phyloP scores from a whole-genome alignment of 2,113 vertebrate genomes.

The Cyprinodon tularosa region DNA sequence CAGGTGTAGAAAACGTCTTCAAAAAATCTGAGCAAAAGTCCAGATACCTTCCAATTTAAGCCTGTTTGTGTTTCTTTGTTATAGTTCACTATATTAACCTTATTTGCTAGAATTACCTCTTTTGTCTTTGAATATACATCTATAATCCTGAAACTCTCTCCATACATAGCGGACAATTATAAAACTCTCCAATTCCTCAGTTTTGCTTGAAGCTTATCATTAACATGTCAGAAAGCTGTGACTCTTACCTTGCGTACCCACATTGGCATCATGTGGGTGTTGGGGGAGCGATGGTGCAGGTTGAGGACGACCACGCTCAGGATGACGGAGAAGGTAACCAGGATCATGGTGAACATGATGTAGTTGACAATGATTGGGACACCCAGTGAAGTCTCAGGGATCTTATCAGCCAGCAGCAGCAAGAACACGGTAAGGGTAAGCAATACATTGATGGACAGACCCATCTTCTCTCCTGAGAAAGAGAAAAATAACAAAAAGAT shows the following conservation, averaged over 20 bases:
- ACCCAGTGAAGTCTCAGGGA: constrained; percentile 88
- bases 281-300: constrained; percentile 89
- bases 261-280: constrained; percentile 88
- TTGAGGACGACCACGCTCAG: constrained; percentile 91
- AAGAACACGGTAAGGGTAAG: constrained; percentile 92
- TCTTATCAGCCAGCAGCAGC: constrained; percentile 90
- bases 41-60: too few relatives aligned
- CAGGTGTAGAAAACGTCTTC: too few relatives aligned
- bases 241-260: constrained; percentile 87
- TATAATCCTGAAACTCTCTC: not conserved
- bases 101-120: not conserved
- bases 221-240: too few relatives aligned
- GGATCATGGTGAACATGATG: constrained; percentile 92
- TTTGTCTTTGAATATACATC: too few relatives aligned
- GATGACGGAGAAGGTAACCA: constrained; percentile 91
- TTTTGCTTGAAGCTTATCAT: not conserved
- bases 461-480: constrained; percentile 90
- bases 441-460: constrained; percentile 90
- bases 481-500: not conserved
- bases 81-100: not conserved
- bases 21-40: too few relatives aligned
- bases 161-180: not conserved
- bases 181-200: not conserved
- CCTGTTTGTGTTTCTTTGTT: not conserved
- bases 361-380: constrained; percentile 93